Evolutionary conservation across 2,888 invertebrate species (phyloP).

Genomic region (Malthinus seriepunctatus): DNA sequence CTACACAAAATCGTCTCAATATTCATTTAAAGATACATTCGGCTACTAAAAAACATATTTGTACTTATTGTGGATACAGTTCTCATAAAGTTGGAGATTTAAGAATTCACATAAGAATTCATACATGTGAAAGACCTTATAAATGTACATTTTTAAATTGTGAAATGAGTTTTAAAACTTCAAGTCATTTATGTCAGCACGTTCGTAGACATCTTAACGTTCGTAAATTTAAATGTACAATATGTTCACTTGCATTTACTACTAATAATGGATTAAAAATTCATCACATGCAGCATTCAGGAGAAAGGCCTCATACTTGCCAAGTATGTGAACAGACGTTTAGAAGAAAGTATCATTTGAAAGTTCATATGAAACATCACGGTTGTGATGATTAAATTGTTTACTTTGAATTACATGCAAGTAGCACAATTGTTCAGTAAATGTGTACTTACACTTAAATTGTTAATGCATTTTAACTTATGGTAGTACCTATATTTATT

Average conservation of each 20-base stretch:
- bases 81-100: constrained; percentile 37
- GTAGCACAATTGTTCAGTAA: no score
- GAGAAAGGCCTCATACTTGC: constrained; percentile 37
- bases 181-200: constrained; percentile 37
- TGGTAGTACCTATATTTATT: no score
- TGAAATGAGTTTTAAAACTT: constrained; percentile 35
- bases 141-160: constrained; percentile 39
- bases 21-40: constrained; percentile 37
- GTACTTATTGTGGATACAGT: constrained; percentile 36
- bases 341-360: constrained; percentile 38
- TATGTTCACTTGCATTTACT: constrained; percentile 35
- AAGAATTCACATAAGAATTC: constrained; percentile 38
- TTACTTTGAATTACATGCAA: no score
- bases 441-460: no score
- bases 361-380: constrained; percentile 38
- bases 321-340: constrained; percentile 34
- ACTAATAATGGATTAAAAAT: constrained; percentile 36
- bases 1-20: constrained; percentile 33
- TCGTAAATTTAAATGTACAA: constrained; percentile 34
- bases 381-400: constrained; percentile 1
- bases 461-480: no score
- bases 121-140: constrained; percentile 38
- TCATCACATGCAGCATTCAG: constrained; percentile 38
- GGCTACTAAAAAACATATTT: constrained; percentile 34
- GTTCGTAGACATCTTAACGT: constrained; percentile 35